A percentile compares a stretch with the other conserved stretches of the same genome.
phyloP scores from a whole-genome alignment of 2,888 invertebrate genomes.

The Ditylenchus weischeri region DNA sequence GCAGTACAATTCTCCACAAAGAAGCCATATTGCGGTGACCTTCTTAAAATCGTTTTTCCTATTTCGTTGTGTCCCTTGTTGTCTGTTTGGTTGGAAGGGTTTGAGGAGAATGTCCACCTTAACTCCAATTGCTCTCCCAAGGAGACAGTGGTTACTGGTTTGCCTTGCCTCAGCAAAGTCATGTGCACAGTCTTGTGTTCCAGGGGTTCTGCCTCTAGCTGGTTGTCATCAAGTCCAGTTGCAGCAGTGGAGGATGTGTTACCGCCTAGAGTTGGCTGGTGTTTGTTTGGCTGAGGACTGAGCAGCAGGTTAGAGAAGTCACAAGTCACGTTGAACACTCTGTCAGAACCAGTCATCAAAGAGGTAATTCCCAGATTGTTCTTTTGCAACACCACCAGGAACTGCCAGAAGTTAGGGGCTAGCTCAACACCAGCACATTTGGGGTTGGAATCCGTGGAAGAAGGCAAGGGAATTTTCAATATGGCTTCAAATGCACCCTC shows the following conservation, averaged over 20 bases:
- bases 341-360: slow-evolving; percentile 52
- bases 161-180: slow-evolving; percentile 47
- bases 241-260: no score
- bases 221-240: background rate
- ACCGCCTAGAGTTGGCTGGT: background rate
- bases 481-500: slow-evolving; percentile 37
- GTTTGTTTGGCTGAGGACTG: background rate
- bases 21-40: slow-evolving; percentile 38
- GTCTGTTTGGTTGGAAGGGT: background rate
- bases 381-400: slow-evolving; percentile 53
- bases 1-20: slow-evolving; percentile 55
- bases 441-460: slow-evolving; percentile 41
- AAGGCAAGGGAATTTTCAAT: slow-evolving; percentile 52
- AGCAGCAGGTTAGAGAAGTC: slow-evolving; percentile 44
- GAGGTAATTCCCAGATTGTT: slow-evolving; percentile 50
- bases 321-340: slow-evolving; percentile 57
- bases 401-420: slow-evolving; percentile 51
- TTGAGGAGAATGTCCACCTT: slow-evolving; percentile 38
- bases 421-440: slow-evolving; percentile 51
- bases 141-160: slow-evolving; percentile 48
- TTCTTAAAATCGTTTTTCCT: background rate
- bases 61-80: background rate
- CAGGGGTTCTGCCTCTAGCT: slow-evolving; percentile 12
- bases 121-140: slow-evolving; percentile 51
- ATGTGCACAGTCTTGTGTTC: slow-evolving; percentile 34